Evolutionary conservation across 1,140 invertebrate genomes (phyloP).

Genomic region (Ips typographus): DNA sequence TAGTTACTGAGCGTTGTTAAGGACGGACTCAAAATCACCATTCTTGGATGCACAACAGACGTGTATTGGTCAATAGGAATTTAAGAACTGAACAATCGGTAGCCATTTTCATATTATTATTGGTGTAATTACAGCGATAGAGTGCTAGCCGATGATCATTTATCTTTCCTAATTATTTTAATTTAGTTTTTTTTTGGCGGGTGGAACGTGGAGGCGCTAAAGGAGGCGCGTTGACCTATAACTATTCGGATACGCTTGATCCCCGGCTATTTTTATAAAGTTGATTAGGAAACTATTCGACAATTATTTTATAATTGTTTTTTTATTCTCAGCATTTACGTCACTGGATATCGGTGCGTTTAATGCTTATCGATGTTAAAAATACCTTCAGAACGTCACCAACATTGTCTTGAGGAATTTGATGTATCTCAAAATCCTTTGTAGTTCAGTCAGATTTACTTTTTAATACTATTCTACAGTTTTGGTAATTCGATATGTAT

Average conservation of each 20-base stretch:
- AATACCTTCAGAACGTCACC: too few species aligned
- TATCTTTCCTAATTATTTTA: slow-evolving; percentile 20
- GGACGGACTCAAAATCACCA: slow-evolving; percentile 5
- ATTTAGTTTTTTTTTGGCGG: slow-evolving; percentile 11
- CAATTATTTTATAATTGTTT: slow-evolving; percentile 2
- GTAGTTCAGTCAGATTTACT: too few species aligned
- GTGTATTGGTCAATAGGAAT: slow-evolving; percentile 19
- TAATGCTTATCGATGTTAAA: too few species aligned
- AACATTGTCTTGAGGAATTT: too few species aligned
- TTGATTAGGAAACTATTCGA: not conserved
- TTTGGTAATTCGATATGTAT: too few species aligned
- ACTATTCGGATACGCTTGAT: not conserved
- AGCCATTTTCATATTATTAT: slow-evolving; percentile 18
- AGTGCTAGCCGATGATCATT: not conserved
- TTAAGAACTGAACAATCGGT: slow-evolving; percentile 23
- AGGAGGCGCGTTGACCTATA: not conserved
- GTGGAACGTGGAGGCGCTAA: slow-evolving; percentile 5
- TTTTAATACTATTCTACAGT: too few species aligned
- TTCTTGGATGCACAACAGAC: not conserved
- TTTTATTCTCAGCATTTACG: slow-evolving; percentile 2
- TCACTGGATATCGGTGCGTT: not conserved
- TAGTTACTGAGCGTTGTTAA: not conserved
- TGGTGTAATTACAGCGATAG: too few species aligned
- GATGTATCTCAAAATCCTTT: too few species aligned
- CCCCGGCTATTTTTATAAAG: slow-evolving; percentile 1